Evolutionary conservation across 1,140 invertebrate genomes (phyloP).

Genomic region (Helicoverpa zea): DNA sequence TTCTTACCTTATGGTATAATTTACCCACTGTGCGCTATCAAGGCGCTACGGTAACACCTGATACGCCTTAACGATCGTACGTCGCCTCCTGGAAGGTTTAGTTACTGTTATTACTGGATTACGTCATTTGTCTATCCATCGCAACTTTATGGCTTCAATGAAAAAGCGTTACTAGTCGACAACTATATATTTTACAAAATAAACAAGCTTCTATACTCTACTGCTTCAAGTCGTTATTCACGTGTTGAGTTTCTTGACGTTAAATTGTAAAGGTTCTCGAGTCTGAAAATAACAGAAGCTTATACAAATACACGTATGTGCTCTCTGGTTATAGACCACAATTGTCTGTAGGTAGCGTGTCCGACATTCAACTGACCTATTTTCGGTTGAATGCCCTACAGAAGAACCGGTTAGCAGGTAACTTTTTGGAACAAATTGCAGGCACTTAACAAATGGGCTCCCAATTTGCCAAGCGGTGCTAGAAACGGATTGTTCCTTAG

Average conservation of each 20-base stretch:
- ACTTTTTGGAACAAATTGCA: conserved; percentile 8
- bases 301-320: background rate
- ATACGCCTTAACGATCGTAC: background rate
- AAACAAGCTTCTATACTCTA: background rate
- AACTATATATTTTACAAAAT: background rate
- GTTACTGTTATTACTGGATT: conserved; percentile 9
- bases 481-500: background rate
- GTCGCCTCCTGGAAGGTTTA: background rate
- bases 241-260: background rate
- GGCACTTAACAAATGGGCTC: background rate
- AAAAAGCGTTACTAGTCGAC: background rate
- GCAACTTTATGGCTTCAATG: conserved; percentile 11
- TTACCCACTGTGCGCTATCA: background rate
- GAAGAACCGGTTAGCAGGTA: conserved; percentile 44
- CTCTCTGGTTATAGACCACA: background rate
- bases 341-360: background rate
- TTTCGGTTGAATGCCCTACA: conserved; percentile 5
- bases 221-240: background rate
- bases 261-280: background rate
- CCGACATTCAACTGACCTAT: background rate
- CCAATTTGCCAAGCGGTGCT: background rate
- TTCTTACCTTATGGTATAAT: background rate
- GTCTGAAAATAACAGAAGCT: background rate
- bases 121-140: background rate
- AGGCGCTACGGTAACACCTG: background rate